Evolutionary conservation across 23 tunicate genomes (phyloP), one percentile per base, ranked within the genome.

Genomic region (Trididemnum nubilum): DNA sequence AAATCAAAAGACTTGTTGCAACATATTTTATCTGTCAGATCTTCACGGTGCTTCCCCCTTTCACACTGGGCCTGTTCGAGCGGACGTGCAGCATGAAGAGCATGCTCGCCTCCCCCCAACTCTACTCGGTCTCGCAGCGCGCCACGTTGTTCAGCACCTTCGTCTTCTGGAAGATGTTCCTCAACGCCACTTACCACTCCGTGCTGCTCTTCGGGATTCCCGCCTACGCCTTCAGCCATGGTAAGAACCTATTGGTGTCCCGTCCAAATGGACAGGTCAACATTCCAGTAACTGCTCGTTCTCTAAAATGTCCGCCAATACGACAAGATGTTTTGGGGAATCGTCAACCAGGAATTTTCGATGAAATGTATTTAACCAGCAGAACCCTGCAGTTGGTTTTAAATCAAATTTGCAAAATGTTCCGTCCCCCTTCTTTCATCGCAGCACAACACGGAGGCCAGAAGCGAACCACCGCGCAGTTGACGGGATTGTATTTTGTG

Each of bases 151-250:
- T 77, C 65, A 96, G 90, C 83, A 87, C 89, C 9, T 21, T 31
- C 0, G 92, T 90, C 36, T 96, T 96, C 77, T 96, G 99, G 99
- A 86, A 77, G 77, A 96, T 96, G 99, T 90, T 83, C 36, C 66
- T 79, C 69, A 96, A 96, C 72, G 83, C 99, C 0, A 83, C 86
- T 9, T 39, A 80, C 35, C 99, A 96, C 75, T 90, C 96, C 22
- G 82, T 76, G 51, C 18, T 96, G 73, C 51, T 96, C 26, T 96
- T 81, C 67, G 90, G 81, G 38, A 36, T 96, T 23, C 78, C 97
- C 0, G 51, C 63, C 23, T 50, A 72, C 19, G 37, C 85, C 30
- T 77, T 90, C 26, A 26, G 72, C 28, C 85, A 86, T 52, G 96
- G 92, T 96, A 65, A 34, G 79, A 4, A 61, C 15, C 12, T 44